These are phyloP conservation scores for Scaptomyza pallida DNA, from an alignment of 1,140 invertebrate genomes.

Conservation along the genomic window DNA sequence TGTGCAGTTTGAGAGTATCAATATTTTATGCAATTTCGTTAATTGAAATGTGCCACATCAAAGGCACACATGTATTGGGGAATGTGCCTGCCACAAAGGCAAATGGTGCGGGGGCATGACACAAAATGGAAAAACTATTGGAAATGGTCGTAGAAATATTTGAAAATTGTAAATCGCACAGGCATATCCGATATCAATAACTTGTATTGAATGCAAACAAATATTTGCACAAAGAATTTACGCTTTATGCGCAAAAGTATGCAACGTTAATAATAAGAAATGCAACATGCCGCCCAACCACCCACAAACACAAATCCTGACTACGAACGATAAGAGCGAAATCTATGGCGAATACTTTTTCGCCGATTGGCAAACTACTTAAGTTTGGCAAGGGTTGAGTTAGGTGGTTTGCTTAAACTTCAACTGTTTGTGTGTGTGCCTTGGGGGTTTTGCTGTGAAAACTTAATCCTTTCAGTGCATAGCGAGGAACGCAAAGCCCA, in stretches of 20 bases:
- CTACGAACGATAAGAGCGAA: slow-evolving; percentile 37
- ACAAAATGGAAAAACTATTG: slow-evolving; percentile 16
- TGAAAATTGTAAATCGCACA: slow-evolving; percentile 47
- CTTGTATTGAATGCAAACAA: slow-evolving; percentile 19
- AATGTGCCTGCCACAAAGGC: slow-evolving; percentile 1
- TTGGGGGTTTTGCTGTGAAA: slow-evolving; percentile 46
- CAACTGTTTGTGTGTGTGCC: neutral
- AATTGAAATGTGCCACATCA: slow-evolving; percentile 71
- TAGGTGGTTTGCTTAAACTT: slow-evolving; percentile 40
- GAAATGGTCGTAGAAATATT: slow-evolving; percentile 37
- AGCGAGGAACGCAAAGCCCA: slow-evolving; percentile 53
- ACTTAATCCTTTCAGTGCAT: slow-evolving; percentile 68
- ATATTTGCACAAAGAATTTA: slow-evolving; percentile 46
- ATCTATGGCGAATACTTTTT: slow-evolving; percentile 52
- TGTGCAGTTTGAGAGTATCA: neutral
- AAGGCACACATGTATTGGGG: slow-evolving; percentile 22
- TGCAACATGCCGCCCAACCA: slow-evolving; percentile 22
- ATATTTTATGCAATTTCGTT: slow-evolving; percentile 58
- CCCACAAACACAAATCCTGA: slow-evolving; percentile 22
- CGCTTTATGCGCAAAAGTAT: slow-evolving; percentile 66
- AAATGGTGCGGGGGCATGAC: neutral
- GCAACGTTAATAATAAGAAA: slow-evolving; percentile 57
- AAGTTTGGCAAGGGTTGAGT: slow-evolving; percentile 15
- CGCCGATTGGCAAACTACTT: slow-evolving; percentile 51
- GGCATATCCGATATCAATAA: slow-evolving; percentile 1